These are phyloP conservation scores for Corythoichthys intestinalis DNA, from an alignment of 2,113 vertebrate species.

Conservation along the genomic window DNA sequence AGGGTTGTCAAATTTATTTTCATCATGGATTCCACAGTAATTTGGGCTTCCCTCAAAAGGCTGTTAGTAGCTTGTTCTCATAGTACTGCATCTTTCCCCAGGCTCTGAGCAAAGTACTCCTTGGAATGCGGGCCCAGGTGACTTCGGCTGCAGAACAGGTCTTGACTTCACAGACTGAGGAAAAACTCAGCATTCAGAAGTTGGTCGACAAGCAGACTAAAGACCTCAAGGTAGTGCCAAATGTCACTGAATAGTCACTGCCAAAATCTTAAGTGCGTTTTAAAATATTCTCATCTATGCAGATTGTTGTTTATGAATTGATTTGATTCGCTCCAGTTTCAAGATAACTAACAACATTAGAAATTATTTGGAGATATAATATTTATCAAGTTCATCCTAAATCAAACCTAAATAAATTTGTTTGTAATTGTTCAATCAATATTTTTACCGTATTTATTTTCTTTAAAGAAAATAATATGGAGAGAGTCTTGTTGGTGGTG, in stretches of 20 bases:
- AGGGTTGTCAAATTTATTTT: not conserved
- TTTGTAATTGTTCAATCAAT: too few species aligned
- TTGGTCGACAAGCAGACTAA: slow-evolving; percentile 87
- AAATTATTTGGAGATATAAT: too few species aligned
- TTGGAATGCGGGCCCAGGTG: slow-evolving; percentile 88
- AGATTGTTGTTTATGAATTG: not conserved
- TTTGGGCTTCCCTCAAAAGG: not conserved
- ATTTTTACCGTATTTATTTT: too few species aligned
- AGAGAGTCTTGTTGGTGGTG: too few species aligned
- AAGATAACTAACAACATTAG: too few species aligned
- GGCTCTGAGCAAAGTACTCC: slow-evolving; percentile 88
- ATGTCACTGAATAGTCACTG: not conserved
- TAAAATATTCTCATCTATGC: not conserved
- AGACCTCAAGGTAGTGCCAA: slow-evolving; percentile 75
- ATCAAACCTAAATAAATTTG: too few species aligned
- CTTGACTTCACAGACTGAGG: slow-evolving; percentile 84
- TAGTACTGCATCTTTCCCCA: slow-evolving; percentile 17
- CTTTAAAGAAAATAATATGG: too few species aligned
- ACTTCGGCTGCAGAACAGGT: slow-evolving; percentile 87
- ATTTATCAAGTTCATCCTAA: too few species aligned
- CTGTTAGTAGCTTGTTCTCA: not conserved
- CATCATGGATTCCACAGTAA: not conserved
- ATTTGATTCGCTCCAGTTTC: too few species aligned
- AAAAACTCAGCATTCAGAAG: slow-evolving; percentile 85
- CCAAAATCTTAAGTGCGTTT: not conserved